Evolutionary conservation across 2,888 invertebrate genomes (phyloP).

Genomic region (Aspidapion aeneum): DNA sequence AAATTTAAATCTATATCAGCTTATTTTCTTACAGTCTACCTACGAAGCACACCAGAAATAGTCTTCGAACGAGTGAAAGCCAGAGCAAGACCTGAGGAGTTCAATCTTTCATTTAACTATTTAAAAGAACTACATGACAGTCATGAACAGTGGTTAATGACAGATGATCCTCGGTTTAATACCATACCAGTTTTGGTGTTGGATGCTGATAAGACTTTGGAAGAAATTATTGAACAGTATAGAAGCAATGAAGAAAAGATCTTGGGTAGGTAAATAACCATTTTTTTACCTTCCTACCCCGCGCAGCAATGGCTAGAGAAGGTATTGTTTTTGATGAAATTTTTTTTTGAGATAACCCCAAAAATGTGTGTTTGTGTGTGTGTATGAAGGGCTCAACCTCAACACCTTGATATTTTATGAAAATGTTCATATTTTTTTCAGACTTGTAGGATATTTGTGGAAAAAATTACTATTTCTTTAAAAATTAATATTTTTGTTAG

Average conservation of each 20-base stretch:
- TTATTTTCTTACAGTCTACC: slow-evolving; percentile 57
- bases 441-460: too few species aligned
- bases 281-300: too few species aligned
- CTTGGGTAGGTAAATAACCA: slow-evolving; percentile 38
- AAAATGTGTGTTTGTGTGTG: too few species aligned
- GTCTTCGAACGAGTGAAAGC: slow-evolving; percentile 69
- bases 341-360: too few species aligned
- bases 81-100: slow-evolving; percentile 79
- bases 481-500: too few species aligned
- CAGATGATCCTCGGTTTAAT: slow-evolving; percentile 40
- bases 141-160: slow-evolving; percentile 68
- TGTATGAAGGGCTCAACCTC: too few species aligned
- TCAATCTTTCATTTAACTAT: slow-evolving; percentile 75
- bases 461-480: too few species aligned
- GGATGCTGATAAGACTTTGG: slow-evolving; percentile 63
- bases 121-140: slow-evolving; percentile 74
- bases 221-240: slow-evolving; percentile 63
- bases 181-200: slow-evolving; percentile 57
- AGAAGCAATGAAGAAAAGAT: slow-evolving; percentile 57
- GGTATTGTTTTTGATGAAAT: too few species aligned
- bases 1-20: too few species aligned
- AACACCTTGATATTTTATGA: too few species aligned
- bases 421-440: too few species aligned
- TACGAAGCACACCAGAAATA: slow-evolving; percentile 62
- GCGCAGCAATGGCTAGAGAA: too few species aligned